Conservation (phyloP, 2,113 vertebrate genomes). For the Periophthalmodon schlosseri region DNA sequence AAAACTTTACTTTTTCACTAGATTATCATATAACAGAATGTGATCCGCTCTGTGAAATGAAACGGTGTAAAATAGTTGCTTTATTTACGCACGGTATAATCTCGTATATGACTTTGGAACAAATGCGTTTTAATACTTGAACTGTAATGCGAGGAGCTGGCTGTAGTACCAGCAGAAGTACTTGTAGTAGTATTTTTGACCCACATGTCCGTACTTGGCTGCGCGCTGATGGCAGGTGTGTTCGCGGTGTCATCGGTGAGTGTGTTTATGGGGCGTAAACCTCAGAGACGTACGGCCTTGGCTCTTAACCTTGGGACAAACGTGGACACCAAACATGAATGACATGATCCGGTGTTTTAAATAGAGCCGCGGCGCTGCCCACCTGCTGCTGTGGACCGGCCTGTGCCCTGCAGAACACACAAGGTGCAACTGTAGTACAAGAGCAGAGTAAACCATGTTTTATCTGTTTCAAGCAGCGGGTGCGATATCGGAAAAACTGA, state of each 20-base stretch:
- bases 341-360: slow-evolving; percentile 39
- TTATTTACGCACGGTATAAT: no score
- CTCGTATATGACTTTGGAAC: no score
- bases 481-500: neutral
- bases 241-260: slow-evolving; percentile 10
- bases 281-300: slow-evolving; percentile 8
- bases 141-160: neutral
- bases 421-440: neutral
- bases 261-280: slow-evolving; percentile 24
- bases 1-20: no score
- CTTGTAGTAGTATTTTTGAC: neutral
- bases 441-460: neutral
- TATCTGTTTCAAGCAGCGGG: neutral
- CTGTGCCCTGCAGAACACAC: slow-evolving; percentile 6
- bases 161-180: neutral
- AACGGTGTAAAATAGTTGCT: no score
- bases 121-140: neutral
- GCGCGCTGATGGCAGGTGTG: slow-evolving; percentile 20
- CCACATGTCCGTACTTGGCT: slow-evolving; percentile 15
- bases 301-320: slow-evolving; percentile 21
- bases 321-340: slow-evolving; percentile 20
- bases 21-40: no score
- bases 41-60: no score
- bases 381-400: neutral
- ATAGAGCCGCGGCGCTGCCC: slow-evolving; percentile 4